These are phyloP conservation scores for Odobenus rosmarus DNA, from an alignment of 2,113 vertebrate species.

Conservation along the genomic window DNA sequence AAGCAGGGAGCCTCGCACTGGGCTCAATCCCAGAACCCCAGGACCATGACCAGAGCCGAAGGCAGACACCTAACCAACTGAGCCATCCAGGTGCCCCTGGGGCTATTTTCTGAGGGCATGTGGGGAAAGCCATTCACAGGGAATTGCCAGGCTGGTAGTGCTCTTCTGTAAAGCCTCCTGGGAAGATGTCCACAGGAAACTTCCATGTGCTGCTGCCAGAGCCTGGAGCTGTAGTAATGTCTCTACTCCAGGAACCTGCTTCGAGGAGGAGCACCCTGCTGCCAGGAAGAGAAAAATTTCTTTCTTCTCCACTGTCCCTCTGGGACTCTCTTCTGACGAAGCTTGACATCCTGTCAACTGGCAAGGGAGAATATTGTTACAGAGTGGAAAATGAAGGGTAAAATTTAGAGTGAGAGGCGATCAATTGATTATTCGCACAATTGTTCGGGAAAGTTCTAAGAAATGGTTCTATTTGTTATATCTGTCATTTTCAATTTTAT, in stretches of 20 bases:
- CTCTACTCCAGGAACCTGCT: not conserved
- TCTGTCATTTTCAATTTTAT: not conserved
- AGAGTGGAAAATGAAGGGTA: not conserved
- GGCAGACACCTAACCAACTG: not conserved
- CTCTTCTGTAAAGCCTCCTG: not conserved
- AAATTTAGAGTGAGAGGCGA: not conserved
- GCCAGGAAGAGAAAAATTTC: not conserved
- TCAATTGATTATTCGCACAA: not conserved
- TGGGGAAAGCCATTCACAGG: not conserved
- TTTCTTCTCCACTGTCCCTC: not conserved
- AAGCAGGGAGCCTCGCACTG: not conserved
- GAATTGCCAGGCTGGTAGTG: fast-evolving
- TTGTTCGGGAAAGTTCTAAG: not conserved
- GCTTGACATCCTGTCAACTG: not conserved
- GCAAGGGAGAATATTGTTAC: not conserved
- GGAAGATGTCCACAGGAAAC: not conserved
- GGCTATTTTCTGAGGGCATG: not conserved
- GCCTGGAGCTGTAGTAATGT: not conserved
- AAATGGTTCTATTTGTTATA: not conserved
- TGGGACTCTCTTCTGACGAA: not conserved
- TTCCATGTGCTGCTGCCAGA: not conserved
- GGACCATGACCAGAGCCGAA: not conserved
- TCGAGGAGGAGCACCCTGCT: not conserved
- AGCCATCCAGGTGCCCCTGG: not conserved
- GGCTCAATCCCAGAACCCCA: not conserved